Conservation (phyloP, 2,797 vertebrate species). For the Gambelia wislizenii region DNA sequence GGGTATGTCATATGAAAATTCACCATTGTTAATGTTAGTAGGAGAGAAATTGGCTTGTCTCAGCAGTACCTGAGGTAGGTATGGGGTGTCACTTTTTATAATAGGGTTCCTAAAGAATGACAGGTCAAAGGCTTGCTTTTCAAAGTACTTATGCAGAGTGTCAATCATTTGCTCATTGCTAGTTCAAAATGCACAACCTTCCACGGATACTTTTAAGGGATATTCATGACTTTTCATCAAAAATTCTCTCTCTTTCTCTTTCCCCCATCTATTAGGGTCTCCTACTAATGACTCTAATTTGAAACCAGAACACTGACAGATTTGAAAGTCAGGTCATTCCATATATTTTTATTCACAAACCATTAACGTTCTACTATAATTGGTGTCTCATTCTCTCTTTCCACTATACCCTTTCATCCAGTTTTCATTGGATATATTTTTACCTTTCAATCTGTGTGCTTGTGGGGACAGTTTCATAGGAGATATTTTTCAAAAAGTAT, state of each 20-base stretch:
- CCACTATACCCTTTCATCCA: not conserved
- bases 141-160: conserved; percentile 64
- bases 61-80: conserved; percentile 44
- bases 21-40: conserved; percentile 59
- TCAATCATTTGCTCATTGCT: conserved; percentile 65
- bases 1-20: conserved; percentile 65
- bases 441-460: not conserved
- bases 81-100: conserved; percentile 69
- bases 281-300: conserved; percentile 40
- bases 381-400: conserved; percentile 16
- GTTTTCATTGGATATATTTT: conserved; percentile 20
- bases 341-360: conserved; percentile 34
- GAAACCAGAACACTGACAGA: conserved; percentile 44
- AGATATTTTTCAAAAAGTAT: conserved; percentile 3
- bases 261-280: conserved; percentile 34
- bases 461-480: not conserved
- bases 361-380: conserved; percentile 17
- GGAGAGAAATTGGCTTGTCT: conserved; percentile 56
- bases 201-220: conserved; percentile 62
- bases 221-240: conserved; percentile 60
- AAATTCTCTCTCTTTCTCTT: conserved; percentile 60
- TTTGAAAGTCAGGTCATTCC: conserved; percentile 51
- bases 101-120: conserved; percentile 73
- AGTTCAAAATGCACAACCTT: conserved; percentile 60
- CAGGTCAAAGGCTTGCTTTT: conserved; percentile 63